A percentile compares a stretch with the other conserved stretches of the same genome.
Evolutionary conservation across 2,113 vertebrate genomes (phyloP).

Genomic region (Chaenocephalus aceratus): DNA sequence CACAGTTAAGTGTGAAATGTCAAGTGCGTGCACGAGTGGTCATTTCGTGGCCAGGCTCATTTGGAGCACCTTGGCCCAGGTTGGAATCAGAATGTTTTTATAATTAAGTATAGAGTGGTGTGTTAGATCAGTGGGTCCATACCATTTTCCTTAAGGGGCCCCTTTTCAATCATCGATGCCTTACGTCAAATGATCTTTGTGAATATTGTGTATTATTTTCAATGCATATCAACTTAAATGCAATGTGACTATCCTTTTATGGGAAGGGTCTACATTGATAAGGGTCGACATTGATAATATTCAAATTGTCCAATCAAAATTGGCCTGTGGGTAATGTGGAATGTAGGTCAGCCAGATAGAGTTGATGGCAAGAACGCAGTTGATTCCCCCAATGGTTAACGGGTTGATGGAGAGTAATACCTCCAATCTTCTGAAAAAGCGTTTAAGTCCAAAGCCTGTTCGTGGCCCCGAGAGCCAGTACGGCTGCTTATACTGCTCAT

Average conservation of each 20-base stretch:
- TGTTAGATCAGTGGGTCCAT: too few relatives aligned
- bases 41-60: too few relatives aligned
- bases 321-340: slow-evolving; percentile 13
- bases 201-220: too few relatives aligned
- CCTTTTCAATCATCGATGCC: too few relatives aligned
- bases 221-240: too few relatives aligned
- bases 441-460: background rate
- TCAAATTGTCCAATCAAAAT: slow-evolving; percentile 32
- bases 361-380: slow-evolving; percentile 8
- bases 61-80: too few relatives aligned
- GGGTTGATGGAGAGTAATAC: slow-evolving; percentile 25
- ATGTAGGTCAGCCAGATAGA: slow-evolving; percentile 34
- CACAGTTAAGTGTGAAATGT: background rate
- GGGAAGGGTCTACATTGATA: slow-evolving; percentile 16
- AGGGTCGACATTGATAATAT: slow-evolving; percentile 24
- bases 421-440: slow-evolving; percentile 9
- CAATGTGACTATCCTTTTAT: slow-evolving; percentile 15
- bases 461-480: background rate
- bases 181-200: too few relatives aligned
- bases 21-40: too few relatives aligned
- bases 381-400: background rate
- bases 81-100: too few relatives aligned
- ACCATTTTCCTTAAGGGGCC: too few relatives aligned
- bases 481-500: background rate
- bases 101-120: too few relatives aligned